A percentile compares a stretch with the other conserved stretches of the same genome.
Conservation (phyloP, 2,113 vertebrate genomes). For the Poeciliopsis prolifica region DNA sequence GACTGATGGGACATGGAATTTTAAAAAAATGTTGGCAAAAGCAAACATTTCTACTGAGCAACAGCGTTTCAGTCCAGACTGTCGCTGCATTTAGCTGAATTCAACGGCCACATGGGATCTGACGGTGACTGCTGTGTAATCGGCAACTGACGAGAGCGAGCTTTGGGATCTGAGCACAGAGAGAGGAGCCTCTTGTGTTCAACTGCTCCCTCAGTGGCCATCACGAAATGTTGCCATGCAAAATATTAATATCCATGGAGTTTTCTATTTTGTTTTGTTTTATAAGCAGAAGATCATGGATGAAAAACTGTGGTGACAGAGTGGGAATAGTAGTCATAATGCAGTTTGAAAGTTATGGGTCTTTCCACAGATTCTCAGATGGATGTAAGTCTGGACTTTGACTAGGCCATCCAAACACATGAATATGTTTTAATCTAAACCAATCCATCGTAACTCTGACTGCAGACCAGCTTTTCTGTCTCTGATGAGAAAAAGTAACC, state of each 20-base stretch:
- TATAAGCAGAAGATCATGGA: no score
- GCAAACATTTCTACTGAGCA: conserved; percentile 44
- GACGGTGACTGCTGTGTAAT: conserved; percentile 35
- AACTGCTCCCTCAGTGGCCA: background rate
- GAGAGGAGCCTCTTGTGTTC: conserved; percentile 21
- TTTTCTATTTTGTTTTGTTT: background rate
- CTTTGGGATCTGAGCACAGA: conserved; percentile 22
- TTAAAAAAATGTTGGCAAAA: conserved; percentile 52
- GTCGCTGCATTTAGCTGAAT: conserved; percentile 40
- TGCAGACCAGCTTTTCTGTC: no score
- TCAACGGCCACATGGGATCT: conserved; percentile 32
- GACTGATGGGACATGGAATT: conserved; percentile 46
- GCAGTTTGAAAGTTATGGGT: no score
- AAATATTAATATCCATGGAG: background rate
- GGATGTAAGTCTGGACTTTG: no score
- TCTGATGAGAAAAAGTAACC: no score
- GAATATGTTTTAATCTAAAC: no score
- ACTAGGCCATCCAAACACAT: no score
- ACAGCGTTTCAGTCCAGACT: conserved; percentile 50
- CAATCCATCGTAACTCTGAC: no score
- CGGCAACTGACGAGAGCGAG: conserved; percentile 21
- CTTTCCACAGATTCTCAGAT: no score
- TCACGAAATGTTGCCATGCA: background rate
- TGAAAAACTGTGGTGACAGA: no score
- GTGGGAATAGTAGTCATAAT: no score